These are phyloP conservation scores for Arnoldichthys spilopterus DNA, from an alignment of 2,797 vertebrate genomes.

Conservation along the genomic window DNA sequence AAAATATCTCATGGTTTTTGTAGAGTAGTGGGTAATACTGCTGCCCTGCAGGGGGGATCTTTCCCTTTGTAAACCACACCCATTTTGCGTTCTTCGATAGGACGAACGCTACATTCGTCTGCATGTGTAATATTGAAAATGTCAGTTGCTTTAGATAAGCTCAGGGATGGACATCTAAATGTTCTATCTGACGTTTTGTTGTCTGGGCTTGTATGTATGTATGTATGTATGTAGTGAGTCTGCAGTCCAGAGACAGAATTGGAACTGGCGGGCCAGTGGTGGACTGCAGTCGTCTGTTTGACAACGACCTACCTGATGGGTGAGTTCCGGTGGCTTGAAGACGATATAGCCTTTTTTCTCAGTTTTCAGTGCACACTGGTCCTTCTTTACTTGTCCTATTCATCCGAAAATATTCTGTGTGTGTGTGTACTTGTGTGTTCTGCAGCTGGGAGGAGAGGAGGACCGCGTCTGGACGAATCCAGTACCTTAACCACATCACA, in stretches of 20 bases:
- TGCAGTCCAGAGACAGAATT: constrained; percentile 96
- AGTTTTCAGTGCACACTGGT: not conserved
- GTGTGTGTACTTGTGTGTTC: constrained; percentile 71
- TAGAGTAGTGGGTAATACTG: no score
- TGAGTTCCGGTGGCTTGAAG: constrained; percentile 67
- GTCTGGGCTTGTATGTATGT: constrained; percentile 47
- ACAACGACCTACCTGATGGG: constrained; percentile 98
- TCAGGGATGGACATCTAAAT: not conserved
- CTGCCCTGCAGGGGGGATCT: no score
- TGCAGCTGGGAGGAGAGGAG: constrained; percentile 96
- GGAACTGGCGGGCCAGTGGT: constrained; percentile 92
- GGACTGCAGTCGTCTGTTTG: constrained; percentile 94
- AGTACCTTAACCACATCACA: constrained; percentile 98
- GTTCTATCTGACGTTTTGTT: not conserved
- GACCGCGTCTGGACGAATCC: constrained; percentile 94
- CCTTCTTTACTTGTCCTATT: not conserved
- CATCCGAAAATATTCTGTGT: constrained; percentile 23
- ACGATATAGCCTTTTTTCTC: not conserved
- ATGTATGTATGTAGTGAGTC: constrained; percentile 86
- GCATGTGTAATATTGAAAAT: no score
- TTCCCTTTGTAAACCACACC: no score
- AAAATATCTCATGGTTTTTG: no score
- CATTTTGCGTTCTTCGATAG: no score
- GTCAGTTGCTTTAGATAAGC: no score
- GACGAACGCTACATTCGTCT: no score